Evolutionary conservation across 2,113 vertebrate species (phyloP).

Genomic region (Tenebrosternarchus preto): DNA sequence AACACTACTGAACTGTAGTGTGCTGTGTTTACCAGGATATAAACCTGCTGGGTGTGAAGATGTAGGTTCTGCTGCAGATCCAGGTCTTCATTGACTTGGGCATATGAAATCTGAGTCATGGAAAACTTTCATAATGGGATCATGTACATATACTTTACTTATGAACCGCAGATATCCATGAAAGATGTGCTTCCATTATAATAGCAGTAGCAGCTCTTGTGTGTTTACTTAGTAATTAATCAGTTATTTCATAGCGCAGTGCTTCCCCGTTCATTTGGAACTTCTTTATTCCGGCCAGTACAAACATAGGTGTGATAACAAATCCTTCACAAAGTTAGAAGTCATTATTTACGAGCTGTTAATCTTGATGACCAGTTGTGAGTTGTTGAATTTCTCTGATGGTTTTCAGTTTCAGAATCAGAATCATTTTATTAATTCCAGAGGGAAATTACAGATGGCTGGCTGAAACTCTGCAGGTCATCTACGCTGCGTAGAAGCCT

Average conservation of each 20-base stretch:
- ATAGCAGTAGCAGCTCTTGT: neutral
- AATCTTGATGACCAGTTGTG: neutral
- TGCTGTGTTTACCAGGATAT: neutral
- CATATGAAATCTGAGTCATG: neutral
- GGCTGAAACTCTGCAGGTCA: constrained; percentile 3
- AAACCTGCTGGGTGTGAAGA: neutral
- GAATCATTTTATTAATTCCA: too few species aligned
- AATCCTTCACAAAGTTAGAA: constrained; percentile 20
- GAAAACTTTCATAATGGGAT: neutral
- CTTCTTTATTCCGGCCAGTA: neutral
- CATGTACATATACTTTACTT: too few species aligned
- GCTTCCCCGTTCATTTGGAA: neutral
- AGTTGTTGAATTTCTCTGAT: neutral
- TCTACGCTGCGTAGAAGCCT: neutral
- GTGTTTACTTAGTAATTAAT: constrained; percentile 25
- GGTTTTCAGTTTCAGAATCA: too few species aligned
- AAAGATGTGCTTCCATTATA: neutral
- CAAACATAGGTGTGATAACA: constrained; percentile 16
- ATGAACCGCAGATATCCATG: neutral
- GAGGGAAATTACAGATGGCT: too few species aligned
- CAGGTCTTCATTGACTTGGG: neutral
- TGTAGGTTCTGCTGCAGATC: too few species aligned
- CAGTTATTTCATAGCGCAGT: neutral
- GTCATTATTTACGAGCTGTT: neutral
- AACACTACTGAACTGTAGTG: neutral